These are phyloP conservation scores for Caloenas nicobarica DNA, from an alignment of 2,113 vertebrate species.

Conservation along the genomic window DNA sequence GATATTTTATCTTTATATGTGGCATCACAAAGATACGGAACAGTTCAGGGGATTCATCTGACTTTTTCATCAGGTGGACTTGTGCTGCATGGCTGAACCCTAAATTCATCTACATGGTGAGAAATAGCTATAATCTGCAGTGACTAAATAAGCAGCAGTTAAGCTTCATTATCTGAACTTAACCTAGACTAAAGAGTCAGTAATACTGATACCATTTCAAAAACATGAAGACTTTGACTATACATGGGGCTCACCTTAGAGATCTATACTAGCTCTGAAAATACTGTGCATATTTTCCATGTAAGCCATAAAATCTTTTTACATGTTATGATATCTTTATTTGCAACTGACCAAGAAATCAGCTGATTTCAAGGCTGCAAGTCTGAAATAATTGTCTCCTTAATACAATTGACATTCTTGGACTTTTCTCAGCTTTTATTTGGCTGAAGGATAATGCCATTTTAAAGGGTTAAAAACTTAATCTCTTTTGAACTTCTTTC, in stretches of 20 bases:
- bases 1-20: background rate
- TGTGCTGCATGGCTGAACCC: background rate
- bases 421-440: slow-evolving; percentile 11
- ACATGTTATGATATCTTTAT: background rate
- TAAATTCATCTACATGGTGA: background rate
- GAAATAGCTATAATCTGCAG: background rate
- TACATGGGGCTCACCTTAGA: background rate
- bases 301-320: background rate
- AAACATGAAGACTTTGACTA: background rate
- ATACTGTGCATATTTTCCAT: background rate
- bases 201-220: background rate
- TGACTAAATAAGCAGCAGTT: background rate
- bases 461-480: slow-evolving; percentile 20
- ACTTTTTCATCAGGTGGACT: background rate
- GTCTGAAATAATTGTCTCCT: background rate
- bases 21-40: background rate
- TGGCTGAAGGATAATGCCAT: background rate
- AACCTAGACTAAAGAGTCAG: background rate
- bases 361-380: background rate
- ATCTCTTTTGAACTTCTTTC: background rate
- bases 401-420: background rate
- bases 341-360: background rate
- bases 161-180: background rate
- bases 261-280: background rate
- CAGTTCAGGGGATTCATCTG: background rate